A percentile compares a stretch with the other conserved stretches of the same genome.
Conservation (phyloP, 2,888 invertebrate species). For the Nemapogon koenigi region DNA sequence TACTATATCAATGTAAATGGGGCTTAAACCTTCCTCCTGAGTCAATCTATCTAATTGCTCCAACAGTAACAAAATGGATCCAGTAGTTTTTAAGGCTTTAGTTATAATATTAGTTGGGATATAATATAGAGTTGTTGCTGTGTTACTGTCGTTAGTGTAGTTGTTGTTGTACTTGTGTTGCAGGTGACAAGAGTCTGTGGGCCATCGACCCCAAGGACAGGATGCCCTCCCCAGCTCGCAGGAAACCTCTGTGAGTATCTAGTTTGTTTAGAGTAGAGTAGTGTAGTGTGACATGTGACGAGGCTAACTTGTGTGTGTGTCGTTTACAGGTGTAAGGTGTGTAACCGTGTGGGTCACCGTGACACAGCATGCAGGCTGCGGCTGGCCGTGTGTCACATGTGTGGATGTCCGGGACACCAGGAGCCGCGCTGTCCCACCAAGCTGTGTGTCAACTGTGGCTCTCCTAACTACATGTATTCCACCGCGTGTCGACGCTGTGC, state of each 20-base stretch:
- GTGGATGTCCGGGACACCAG: conserved; percentile 69
- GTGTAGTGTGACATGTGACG: neutral
- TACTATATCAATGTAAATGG: no score
- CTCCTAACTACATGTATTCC: conserved; percentile 61
- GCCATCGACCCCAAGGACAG: conserved; percentile 54
- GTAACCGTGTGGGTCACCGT: conserved; percentile 70
- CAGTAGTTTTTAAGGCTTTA: no score
- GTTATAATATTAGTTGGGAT: no score
- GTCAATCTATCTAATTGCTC: no score
- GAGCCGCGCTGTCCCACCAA: conserved; percentile 73
- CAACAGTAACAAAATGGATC: no score
- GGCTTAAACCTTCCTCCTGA: no score
- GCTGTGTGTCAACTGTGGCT: conserved; percentile 77
- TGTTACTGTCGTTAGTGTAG: no score
- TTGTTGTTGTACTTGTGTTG: no score
- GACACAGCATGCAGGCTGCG: conserved; percentile 63
- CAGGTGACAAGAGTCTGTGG: conserved; percentile 65
- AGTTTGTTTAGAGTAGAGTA: no score
- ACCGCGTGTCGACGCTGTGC: conserved; percentile 68
- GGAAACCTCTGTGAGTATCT: conserved; percentile 43
- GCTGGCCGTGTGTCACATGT: conserved; percentile 69
- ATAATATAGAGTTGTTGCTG: no score
- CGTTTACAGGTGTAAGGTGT: conserved; percentile 68
- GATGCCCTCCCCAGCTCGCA: conserved; percentile 33
- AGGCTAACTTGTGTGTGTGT: neutral